Evolutionary conservation across 2,113 vertebrate species (phyloP).

Genomic region (Gnathonemus echidnorhynchus): DNA sequence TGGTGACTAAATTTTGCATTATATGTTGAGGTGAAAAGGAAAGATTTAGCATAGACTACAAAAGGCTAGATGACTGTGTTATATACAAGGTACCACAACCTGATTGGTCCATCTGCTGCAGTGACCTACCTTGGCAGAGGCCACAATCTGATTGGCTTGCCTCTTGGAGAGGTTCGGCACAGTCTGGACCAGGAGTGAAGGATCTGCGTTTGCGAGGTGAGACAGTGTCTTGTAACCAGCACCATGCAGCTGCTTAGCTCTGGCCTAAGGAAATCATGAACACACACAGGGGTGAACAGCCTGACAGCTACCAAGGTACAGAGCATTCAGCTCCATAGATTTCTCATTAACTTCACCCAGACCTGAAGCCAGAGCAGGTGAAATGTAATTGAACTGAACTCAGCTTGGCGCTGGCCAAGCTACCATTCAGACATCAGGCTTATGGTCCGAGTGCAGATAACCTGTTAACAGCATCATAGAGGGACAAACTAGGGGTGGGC

Average conservation of each 20-base stretch:
- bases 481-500: not conserved
- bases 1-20: not conserved
- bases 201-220: constrained; percentile 80
- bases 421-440: not conserved
- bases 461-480: not conserved
- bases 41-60: not conserved
- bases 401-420: not conserved
- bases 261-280: constrained; percentile 57
- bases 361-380: not conserved
- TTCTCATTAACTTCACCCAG: not conserved
- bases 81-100: not conserved
- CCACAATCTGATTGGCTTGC: constrained; percentile 80
- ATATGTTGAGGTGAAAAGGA: not conserved
- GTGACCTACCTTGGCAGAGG: constrained; percentile 80
- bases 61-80: not conserved
- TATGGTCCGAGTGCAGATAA: not conserved
- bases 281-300: not conserved
- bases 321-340: not conserved
- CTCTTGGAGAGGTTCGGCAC: constrained; percentile 71
- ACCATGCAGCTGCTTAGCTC: constrained; percentile 82
- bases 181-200: constrained; percentile 58
- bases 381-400: not conserved
- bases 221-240: constrained; percentile 78
- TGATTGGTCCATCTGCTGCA: not conserved
- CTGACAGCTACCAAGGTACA: not conserved